Base-by-base conservation (phyloP, 1,140 invertebrate genomes). In the Cyrtorhinus lividipennis region DNA sequence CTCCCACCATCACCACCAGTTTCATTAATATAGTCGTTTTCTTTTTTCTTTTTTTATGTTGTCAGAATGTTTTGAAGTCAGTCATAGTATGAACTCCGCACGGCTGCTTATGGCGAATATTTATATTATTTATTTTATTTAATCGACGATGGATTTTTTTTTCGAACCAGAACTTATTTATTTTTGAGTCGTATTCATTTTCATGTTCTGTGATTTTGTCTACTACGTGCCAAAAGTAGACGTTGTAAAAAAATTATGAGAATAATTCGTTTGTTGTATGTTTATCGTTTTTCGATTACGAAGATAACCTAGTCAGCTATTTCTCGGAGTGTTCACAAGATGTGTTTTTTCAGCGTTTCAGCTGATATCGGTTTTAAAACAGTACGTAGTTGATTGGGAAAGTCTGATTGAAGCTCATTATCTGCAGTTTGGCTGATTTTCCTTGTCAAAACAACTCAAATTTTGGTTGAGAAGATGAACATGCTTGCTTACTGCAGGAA, bases 11-110 rank as follows among this genome's bases (percentile, higher is more conserved):
- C n/a, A n/a, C n/a, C n/a, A n/a, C n/a, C n/a, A n/a, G n/a, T n/a
- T n/a, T n/a, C n/a, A n/a, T n/a, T n/a, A n/a, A n/a, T n/a, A n/a
- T n/a, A n/a, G n/a, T n/a, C n/a, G n/a, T 22, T 15, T 53, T 10
- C 8, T 53, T 53, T 53, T 12, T 8, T 53, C 3, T 53, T 22
- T 8, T 53, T 53, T 53, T 53, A 20, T 53, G 48, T 53, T 53
- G 48, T 53, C 48, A 53, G 48, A 53, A 53, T 53, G 48, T 53
- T 53, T 53, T 53, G 10, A 53, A 53, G 48, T 53, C 48, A 53
- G 48, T 53, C 10, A 53, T 53, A 15, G 48, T 53, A 15, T 53
- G 48, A 53, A 22, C 48, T 10, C 48, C 48, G 20, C 48, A 53
- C 48, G 10, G 48, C 48, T 53, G 48, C 48, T 53, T 53, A 22